Percentiles rank a stretch among this genome's conserved stretches.
Conservation (phyloP, 2,888 invertebrate species). For the Serripes groenlandicus region DNA sequence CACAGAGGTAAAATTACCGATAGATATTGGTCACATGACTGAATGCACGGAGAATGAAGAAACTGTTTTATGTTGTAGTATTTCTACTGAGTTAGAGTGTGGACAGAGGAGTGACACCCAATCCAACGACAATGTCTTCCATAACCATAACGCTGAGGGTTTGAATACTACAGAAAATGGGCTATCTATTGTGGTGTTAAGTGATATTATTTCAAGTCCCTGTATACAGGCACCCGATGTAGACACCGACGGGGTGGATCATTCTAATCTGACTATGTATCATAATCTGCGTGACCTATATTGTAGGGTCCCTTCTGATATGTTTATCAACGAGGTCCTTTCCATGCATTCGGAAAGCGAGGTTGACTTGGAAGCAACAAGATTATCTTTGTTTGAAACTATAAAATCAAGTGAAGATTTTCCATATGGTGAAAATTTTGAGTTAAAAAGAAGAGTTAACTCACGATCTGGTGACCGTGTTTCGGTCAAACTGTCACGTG, state of each 20-base stretch:
- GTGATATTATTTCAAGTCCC: too few relatives aligned
- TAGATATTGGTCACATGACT: too few relatives aligned
- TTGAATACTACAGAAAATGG: too few relatives aligned
- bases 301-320: neutral
- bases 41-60: too few relatives aligned
- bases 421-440: neutral
- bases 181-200: too few relatives aligned
- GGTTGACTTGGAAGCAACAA: slow-evolving; percentile 10
- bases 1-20: too few relatives aligned
- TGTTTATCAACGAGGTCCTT: slow-evolving; percentile 2
- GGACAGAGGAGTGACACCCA: too few relatives aligned
- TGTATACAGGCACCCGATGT: neutral
- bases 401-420: slow-evolving; percentile 10
- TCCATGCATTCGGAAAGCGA: neutral
- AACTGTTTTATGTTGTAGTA: too few relatives aligned
- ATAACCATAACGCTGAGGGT: too few relatives aligned
- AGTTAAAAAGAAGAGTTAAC: neutral
- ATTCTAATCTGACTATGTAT: neutral
- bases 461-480: slow-evolving; percentile 5
- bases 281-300: neutral
- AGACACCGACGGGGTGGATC: neutral
- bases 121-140: too few relatives aligned
- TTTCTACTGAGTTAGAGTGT: too few relatives aligned
- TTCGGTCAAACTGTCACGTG: slow-evolving; percentile 4
- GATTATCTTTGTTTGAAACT: neutral